phyloP scores from a whole-genome alignment of 2,888 invertebrate species.

The Syrista parreyssii region DNA sequence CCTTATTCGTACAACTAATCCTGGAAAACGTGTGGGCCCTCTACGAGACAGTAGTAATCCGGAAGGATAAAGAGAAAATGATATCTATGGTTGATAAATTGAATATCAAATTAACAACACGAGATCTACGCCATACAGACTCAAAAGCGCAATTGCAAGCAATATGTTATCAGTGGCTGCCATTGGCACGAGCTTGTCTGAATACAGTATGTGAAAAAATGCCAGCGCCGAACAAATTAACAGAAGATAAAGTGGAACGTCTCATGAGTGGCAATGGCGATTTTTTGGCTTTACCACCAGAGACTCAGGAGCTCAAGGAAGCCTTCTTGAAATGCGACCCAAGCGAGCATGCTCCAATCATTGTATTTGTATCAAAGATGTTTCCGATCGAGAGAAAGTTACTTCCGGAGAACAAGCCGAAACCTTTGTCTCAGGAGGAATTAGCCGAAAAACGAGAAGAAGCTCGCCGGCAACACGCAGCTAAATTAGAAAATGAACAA shows the following conservation, averaged over 20 bases:
- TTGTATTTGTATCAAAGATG: constrained; percentile 90
- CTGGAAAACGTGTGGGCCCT: constrained; percentile 92
- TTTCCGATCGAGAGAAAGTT: constrained; percentile 80
- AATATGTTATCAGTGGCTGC: constrained; percentile 90
- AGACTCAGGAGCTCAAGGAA: constrained; percentile 78
- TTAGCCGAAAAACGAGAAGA: constrained; percentile 75
- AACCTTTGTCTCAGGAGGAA: constrained; percentile 81
- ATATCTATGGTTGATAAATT: constrained; percentile 79
- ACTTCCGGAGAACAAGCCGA: constrained; percentile 84
- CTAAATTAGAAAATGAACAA: constrained; percentile 65
- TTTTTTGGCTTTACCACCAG: constrained; percentile 75
- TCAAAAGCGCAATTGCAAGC: constrained; percentile 82
- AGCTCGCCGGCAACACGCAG: constrained; percentile 75
- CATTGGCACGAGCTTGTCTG: constrained; percentile 84
- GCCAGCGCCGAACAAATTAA: constrained; percentile 84
- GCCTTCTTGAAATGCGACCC: constrained; percentile 78
- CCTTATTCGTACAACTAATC: constrained; percentile 91
- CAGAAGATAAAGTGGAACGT: constrained; percentile 82
- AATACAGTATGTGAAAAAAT: constrained; percentile 83
- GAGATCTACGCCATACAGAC: constrained; percentile 85
- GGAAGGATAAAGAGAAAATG: constrained; percentile 81
- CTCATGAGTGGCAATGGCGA: constrained; percentile 79
- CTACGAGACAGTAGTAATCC: constrained; percentile 83
- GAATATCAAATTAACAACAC: constrained; percentile 78
- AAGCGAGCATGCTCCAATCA: constrained; percentile 73